A percentile compares a stretch with the other conserved stretches of the same genome.
Evolutionary conservation across 2,888 invertebrate species (phyloP).

Genomic region (Prenolepis imparis): DNA sequence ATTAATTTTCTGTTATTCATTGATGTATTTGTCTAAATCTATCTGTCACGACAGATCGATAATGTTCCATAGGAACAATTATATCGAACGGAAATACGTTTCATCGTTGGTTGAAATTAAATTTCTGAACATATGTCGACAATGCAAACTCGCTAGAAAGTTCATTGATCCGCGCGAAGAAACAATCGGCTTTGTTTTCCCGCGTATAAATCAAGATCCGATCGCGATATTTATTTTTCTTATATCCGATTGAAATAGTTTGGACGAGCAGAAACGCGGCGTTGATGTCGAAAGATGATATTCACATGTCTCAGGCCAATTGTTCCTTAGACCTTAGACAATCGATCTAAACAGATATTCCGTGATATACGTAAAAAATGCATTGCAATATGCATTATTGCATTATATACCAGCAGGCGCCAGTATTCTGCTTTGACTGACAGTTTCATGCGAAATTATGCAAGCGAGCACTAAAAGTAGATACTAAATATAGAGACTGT

Average conservation of each 20-base stretch:
- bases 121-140: conserved; percentile 41
- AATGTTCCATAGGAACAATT: conserved; percentile 16
- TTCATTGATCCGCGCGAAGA: conserved; percentile 60
- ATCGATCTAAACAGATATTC: not conserved
- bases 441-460: conserved; percentile 56
- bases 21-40: not conserved
- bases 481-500: conserved; percentile 56
- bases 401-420: not conserved
- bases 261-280: not conserved
- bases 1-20: not conserved
- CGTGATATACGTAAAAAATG: not conserved
- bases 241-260: not conserved
- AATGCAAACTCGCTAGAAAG: conserved; percentile 40
- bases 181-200: conserved; percentile 19
- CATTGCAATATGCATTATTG: too few species aligned
- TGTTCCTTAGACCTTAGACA: not conserved
- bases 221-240: conserved; percentile 14
- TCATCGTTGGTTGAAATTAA: conserved; percentile 31
- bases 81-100: conserved; percentile 13
- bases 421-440: conserved; percentile 45
- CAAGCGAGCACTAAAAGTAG: conserved; percentile 59
- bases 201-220: conserved; percentile 10
- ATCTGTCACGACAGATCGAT: conserved; percentile 5
- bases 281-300: conserved; percentile 11
- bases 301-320: not conserved